Evolutionary conservation across 2,797 vertebrate genomes (phyloP).

Genomic region (Oryzias dopingdopingensis): DNA sequence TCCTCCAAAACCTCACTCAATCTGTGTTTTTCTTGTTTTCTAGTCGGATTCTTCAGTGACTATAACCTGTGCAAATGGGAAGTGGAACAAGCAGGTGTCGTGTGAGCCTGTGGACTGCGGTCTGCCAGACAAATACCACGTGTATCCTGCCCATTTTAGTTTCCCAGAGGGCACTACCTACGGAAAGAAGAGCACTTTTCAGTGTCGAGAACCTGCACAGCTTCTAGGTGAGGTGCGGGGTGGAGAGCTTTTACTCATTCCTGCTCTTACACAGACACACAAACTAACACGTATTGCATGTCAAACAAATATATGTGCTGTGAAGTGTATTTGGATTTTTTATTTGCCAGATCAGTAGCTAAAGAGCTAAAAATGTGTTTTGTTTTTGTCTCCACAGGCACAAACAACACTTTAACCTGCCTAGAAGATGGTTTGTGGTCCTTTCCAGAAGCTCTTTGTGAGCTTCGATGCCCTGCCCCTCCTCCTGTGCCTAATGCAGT

Average conservation of each 20-base stretch:
- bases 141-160: constrained; percentile 89
- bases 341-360: background rate
- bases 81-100: constrained; percentile 93
- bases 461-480: constrained; percentile 91
- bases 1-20: background rate
- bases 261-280: background rate
- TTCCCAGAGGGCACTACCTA: constrained; percentile 93
- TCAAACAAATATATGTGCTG: background rate
- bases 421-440: constrained; percentile 97
- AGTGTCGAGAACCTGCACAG: constrained; percentile 89
- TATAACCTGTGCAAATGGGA: constrained; percentile 90
- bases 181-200: constrained; percentile 89
- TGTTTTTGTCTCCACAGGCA: constrained; percentile 74
- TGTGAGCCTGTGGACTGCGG: constrained; percentile 96
- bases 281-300: background rate
- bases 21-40: constrained; percentile 32
- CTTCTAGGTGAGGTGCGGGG: constrained; percentile 82
- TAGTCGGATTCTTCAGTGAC: constrained; percentile 85
- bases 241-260: too few species aligned
- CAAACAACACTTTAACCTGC: constrained; percentile 91
- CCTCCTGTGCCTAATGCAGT: constrained; percentile 86
- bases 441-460: constrained; percentile 95
- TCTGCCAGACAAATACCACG: constrained; percentile 91
- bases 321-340: background rate
- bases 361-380: background rate